These are phyloP conservation scores for Sycobia sp. DNA, from an alignment of 1,140 invertebrate genomes.

Conservation along the genomic window DNA sequence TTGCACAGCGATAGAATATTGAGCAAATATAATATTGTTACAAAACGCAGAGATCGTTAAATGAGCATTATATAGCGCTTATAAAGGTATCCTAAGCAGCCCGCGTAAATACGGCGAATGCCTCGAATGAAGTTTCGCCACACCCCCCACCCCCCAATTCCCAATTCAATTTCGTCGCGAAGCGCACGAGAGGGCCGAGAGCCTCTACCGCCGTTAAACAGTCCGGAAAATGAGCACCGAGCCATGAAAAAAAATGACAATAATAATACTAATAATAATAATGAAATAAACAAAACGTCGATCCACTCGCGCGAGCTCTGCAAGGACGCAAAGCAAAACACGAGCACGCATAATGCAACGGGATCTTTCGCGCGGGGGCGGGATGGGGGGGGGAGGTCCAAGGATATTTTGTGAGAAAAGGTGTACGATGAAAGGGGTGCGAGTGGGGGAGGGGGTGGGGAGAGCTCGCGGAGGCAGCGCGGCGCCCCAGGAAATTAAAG, in stretches of 20 bases:
- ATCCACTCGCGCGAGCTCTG: too few species aligned
- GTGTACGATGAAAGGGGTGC: constrained; percentile 43
- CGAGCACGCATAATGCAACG: too few species aligned
- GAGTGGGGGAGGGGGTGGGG: constrained; percentile 38
- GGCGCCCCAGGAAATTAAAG: constrained; percentile 60
- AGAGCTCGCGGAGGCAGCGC: constrained; percentile 57
- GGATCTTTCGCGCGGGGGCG: constrained; percentile 14
- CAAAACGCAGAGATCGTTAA: too few species aligned
- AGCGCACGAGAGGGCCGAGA: too few species aligned
- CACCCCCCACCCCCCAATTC: too few species aligned
- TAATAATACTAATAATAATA: neutral
- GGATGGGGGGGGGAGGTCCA: constrained; percentile 31
- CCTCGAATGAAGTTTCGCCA: too few species aligned
- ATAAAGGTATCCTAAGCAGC: too few species aligned
- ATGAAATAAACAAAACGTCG: constrained; percentile 12
- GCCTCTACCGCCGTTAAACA: neutral
- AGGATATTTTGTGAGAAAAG: constrained; percentile 56
- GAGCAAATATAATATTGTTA: too few species aligned
- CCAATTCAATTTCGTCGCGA: constrained; percentile 31
- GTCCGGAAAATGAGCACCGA: neutral
- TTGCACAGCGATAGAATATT: too few species aligned
- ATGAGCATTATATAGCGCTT: too few species aligned
- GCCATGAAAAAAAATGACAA: neutral
- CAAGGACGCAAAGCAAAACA: too few species aligned
- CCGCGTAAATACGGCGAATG: too few species aligned